These are phyloP conservation scores for Arrhamphus sclerolepis DNA, from an alignment of 2,797 vertebrate species.

Conservation along the genomic window DNA sequence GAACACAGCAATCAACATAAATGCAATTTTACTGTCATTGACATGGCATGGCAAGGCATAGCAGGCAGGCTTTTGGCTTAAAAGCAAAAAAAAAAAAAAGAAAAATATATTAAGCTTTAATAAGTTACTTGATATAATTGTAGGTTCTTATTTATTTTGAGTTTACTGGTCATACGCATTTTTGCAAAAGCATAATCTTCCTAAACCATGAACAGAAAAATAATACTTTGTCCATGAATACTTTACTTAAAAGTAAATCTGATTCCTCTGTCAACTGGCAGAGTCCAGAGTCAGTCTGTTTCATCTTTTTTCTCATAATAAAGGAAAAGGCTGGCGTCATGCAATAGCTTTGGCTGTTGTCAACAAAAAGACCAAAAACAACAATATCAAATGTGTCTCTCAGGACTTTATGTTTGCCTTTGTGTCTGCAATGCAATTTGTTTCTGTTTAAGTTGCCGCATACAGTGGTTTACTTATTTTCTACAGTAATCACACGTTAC, in stretches of 20 bases:
- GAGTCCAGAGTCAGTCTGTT: background rate
- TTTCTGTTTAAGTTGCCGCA: too few species aligned
- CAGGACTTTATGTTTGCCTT: background rate
- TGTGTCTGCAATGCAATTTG: too few species aligned
- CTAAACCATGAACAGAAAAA: background rate
- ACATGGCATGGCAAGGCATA: conserved; percentile 67
- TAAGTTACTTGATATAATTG: background rate
- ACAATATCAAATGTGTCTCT: background rate
- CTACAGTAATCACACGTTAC: too few species aligned
- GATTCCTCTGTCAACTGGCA: background rate
- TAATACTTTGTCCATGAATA: background rate
- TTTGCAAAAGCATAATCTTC: background rate
- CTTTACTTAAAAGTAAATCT: background rate
- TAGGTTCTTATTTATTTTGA: conserved; percentile 4
- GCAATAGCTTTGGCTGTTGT: background rate
- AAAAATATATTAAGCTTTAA: background rate
- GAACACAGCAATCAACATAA: background rate
- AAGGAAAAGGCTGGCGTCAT: background rate
- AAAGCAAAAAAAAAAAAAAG: conserved; percentile 31
- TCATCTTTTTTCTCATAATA: background rate
- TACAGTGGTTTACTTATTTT: background rate
- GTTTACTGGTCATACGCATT: background rate
- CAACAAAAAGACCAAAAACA: conserved; percentile 10
- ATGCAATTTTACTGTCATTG: conserved; percentile 19
- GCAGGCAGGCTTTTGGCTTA: conserved; percentile 63